Base-by-base conservation (phyloP, 37 sponge, comb jelly and placozoan genomes). In the Chondrosia reniformis region DNA sequence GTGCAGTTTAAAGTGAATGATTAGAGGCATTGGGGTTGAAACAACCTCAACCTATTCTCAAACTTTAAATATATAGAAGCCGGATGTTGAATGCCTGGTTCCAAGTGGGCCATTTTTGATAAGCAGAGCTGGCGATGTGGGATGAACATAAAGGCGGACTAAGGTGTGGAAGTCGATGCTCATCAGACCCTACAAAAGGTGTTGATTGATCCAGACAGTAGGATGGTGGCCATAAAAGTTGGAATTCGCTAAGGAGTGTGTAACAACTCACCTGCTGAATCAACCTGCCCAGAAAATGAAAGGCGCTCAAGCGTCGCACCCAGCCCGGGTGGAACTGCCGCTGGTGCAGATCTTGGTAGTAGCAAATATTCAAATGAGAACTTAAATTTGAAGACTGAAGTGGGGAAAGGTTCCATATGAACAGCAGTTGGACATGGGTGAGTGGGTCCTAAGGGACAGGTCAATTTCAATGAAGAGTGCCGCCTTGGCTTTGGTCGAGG, bases 61-160 rank as follows among this genome's bases (percentile, higher is more conserved):
- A 84, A 84, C 85, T 84, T 84, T 84, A 84, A 84, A 84, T 84
- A 62, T 79, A 79, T 84, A 78, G 85, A 78, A 84, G 85, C 72
- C 79, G 79, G 85, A 45, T 75, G 55, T 63, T 38, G 85, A 84
- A 84, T 84, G 85, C 67, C 32, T 71, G 75, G 85, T 79, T 66
- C 85, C 80, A 57, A 84, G 85, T 84, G 85, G 85, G 85, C 85
- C 85, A 84, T 84, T 84, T 78, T 84, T 84, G 79, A 80, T 84
- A 84, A 84, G 85, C 85, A 84, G 85, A 84, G 79, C 85, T 84
- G 85, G 85, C 85, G 85, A 76, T 83, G 84, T 71, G 84, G 84
- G 76, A 82, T 82, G 83, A 82, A 82, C 83, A 75, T 63, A 82
- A 82, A 72, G 83, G 52, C 54, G 49, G 76, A 76, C 75, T 82